These are phyloP conservation scores for Odontamblyopus rebecca DNA, from an alignment of 2,797 vertebrate genomes.

Conservation along the genomic window DNA sequence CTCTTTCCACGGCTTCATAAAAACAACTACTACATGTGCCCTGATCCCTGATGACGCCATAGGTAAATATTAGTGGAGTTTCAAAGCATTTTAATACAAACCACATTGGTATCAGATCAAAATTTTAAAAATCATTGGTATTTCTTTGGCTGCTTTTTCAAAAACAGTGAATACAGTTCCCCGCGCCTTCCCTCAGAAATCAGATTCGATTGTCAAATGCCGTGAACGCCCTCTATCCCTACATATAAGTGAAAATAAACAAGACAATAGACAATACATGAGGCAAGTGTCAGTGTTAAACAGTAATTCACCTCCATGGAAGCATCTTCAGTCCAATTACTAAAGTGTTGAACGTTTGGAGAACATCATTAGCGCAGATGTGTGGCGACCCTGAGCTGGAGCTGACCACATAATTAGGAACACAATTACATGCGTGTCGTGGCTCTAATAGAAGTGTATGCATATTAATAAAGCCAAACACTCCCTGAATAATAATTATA, in stretches of 20 bases:
- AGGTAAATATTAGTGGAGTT: too few relatives aligned
- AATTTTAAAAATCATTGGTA: too few relatives aligned
- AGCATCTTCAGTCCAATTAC: constrained; percentile 58
- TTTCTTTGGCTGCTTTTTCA: not conserved
- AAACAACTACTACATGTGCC: too few relatives aligned
- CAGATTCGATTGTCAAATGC: not conserved
- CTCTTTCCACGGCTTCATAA: too few relatives aligned
- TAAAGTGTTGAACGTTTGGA: constrained; percentile 43
- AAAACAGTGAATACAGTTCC: not conserved
- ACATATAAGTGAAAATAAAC: constrained; percentile 1
- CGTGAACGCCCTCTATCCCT: not conserved
- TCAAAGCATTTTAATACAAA: too few relatives aligned
- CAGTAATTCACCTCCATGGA: constrained; percentile 44
- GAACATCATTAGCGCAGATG: constrained; percentile 53
- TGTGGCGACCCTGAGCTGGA: constrained; percentile 66
- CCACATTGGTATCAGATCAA: too few relatives aligned
- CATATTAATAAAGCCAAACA: constrained; percentile 72
- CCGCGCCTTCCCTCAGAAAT: not conserved
- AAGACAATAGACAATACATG: constrained; percentile 38
- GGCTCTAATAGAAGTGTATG: constrained; percentile 73
- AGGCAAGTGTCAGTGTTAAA: constrained; percentile 49
- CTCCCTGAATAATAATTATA: constrained; percentile 70
- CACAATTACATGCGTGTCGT: constrained; percentile 77
- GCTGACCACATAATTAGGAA: constrained; percentile 66
- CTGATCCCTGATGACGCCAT: too few relatives aligned